Conservation (phyloP, 2,888 invertebrate genomes). For the Drosophila paranaensis region DNA sequence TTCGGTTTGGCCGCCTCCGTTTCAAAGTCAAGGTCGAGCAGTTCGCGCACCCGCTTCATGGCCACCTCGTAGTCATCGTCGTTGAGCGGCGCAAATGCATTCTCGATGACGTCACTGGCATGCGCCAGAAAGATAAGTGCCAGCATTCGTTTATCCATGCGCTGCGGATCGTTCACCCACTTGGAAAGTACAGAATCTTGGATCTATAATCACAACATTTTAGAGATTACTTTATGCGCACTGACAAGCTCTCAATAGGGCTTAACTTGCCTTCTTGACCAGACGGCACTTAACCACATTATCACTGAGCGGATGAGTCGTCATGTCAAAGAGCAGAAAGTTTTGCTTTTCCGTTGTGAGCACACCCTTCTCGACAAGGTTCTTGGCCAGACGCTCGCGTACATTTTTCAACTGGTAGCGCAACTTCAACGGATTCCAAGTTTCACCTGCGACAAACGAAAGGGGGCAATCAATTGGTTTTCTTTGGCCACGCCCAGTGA, state of each 20-base stretch:
- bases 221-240: background rate
- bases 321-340: conserved; percentile 99
- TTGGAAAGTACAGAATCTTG: conserved; percentile 98
- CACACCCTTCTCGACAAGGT: conserved; percentile 99
- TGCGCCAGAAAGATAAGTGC: conserved; percentile 98
- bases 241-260: background rate
- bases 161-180: conserved; percentile 98
- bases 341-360: conserved; percentile 99
- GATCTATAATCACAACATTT: conserved; percentile 87
- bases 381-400: conserved; percentile 98
- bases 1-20: conserved; percentile 96
- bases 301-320: conserved; percentile 99
- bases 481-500: too few species aligned
- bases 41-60: conserved; percentile 97
- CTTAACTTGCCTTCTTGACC: conserved; percentile 92
- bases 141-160: conserved; percentile 97
- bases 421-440: conserved; percentile 99
- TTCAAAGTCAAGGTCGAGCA: conserved; percentile 98
- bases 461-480: background rate
- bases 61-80: conserved; percentile 99
- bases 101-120: conserved; percentile 99
- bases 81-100: conserved; percentile 98
- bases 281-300: conserved; percentile 97
- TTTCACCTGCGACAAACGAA: conserved; percentile 89
- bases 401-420: conserved; percentile 99